These are phyloP conservation scores for Mastomys natalensis DNA, from an alignment of 2,113 vertebrate species.

Conservation along the genomic window DNA sequence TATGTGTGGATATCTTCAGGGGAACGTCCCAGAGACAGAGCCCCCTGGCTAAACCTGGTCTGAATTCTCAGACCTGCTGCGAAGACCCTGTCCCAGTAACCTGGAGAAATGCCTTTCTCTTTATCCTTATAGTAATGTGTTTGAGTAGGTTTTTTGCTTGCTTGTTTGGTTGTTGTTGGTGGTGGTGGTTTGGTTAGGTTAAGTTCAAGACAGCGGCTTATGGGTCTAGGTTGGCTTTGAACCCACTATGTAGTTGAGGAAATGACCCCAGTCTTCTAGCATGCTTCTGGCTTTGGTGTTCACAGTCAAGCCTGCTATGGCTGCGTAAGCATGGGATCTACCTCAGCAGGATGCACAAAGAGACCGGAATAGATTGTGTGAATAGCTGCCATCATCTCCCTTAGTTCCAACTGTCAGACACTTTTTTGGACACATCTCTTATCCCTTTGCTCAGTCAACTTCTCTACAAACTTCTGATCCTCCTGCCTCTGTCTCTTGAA, in stretches of 20 bases:
- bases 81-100: background rate
- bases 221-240: background rate
- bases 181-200: background rate
- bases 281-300: background rate
- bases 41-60: background rate
- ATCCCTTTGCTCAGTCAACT: background rate
- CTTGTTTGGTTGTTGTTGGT: background rate
- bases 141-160: background rate
- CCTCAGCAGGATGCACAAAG: background rate
- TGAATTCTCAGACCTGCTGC: background rate
- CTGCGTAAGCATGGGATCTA: background rate
- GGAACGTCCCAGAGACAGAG: background rate
- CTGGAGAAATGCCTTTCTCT: background rate
- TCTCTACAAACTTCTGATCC: background rate
- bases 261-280: background rate
- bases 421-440: background rate
- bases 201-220: background rate
- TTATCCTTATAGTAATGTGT: too few relatives aligned
- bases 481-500: background rate
- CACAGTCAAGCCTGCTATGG: background rate
- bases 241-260: background rate
- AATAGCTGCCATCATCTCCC: accelerated
- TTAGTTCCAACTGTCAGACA: too few relatives aligned
- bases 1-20: background rate
- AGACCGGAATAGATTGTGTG: accelerated